Evolutionary conservation across 2,113 vertebrate genomes (phyloP).

Genomic region (Terrapene triunguis): DNA sequence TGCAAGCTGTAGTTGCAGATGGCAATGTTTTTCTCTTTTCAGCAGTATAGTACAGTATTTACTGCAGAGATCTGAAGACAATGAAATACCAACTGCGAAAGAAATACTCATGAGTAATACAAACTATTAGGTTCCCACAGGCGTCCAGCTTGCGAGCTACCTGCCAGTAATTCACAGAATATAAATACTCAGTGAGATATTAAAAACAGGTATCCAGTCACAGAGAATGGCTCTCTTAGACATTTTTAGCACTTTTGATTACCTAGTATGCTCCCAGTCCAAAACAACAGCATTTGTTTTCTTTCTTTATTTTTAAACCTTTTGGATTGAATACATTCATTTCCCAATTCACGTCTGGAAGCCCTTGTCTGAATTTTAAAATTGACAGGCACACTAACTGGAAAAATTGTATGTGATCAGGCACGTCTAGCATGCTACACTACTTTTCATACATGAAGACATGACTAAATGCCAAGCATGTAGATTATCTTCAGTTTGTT

Average conservation of each 20-base stretch:
- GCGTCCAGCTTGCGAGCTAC: slow-evolving; percentile 29
- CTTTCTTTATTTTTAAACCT: slow-evolving; percentile 52
- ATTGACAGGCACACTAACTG: slow-evolving; percentile 60
- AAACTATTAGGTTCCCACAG: slow-evolving; percentile 46
- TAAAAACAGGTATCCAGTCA: neutral
- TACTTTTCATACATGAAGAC: slow-evolving; percentile 1
- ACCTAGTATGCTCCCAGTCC: neutral
- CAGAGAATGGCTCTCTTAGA: neutral
- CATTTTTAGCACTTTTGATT: neutral
- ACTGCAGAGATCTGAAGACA: slow-evolving; percentile 81
- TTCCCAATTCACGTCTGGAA: slow-evolving; percentile 67
- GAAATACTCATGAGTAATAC: slow-evolving; percentile 63
- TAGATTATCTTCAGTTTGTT: slow-evolving; percentile 47
- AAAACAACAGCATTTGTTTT: slow-evolving; percentile 52
- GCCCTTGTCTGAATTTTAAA: slow-evolving; percentile 40
- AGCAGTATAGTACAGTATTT: slow-evolving; percentile 78
- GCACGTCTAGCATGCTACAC: slow-evolving; percentile 9
- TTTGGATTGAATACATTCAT: slow-evolving; percentile 51
- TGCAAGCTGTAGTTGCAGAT: slow-evolving; percentile 88
- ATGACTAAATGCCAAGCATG: slow-evolving; percentile 41
- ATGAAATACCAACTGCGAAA: slow-evolving; percentile 75
- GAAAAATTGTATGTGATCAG: slow-evolving; percentile 46
- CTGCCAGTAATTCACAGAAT: slow-evolving; percentile 25
- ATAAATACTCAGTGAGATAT: slow-evolving; percentile 38
- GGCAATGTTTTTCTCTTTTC: slow-evolving; percentile 85